Evolutionary conservation across 1,140 invertebrate genomes (phyloP).

Genomic region (Adoxophyes honmai): DNA sequence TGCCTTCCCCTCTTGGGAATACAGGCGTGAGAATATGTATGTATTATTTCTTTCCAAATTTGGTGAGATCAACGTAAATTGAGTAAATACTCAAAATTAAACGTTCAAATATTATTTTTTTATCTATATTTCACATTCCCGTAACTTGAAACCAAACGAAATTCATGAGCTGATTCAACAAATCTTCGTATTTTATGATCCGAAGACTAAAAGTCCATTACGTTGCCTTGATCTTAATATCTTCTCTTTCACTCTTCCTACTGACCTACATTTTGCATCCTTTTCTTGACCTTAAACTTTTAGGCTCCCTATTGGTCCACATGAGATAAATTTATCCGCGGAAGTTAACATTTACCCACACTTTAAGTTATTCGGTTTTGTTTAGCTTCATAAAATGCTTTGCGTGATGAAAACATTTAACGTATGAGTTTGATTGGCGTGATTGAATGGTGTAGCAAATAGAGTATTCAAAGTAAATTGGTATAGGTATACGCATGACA

Average conservation of each 20-base stretch:
- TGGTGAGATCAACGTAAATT: no score
- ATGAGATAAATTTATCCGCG: slow-evolving; percentile 24
- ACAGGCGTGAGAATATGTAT: no score
- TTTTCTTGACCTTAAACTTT: slow-evolving; percentile 65
- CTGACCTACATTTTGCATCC: slow-evolving; percentile 25
- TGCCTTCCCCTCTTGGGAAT: no score
- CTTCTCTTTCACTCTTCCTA: slow-evolving; percentile 27
- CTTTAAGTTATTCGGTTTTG: background rate
- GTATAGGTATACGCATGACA: background rate
- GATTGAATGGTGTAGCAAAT: background rate
- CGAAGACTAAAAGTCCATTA: slow-evolving; percentile 23
- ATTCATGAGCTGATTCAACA: no score
- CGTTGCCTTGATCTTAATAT: slow-evolving; percentile 32
- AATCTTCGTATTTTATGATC: slow-evolving; percentile 19
- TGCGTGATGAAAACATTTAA: background rate
- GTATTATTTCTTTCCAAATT: no score
- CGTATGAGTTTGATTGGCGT: background rate
- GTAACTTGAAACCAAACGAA: no score
- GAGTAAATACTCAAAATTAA: no score
- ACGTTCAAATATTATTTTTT: no score
- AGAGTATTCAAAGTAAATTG: background rate
- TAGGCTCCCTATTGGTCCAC: slow-evolving; percentile 36
- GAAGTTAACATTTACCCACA: background rate
- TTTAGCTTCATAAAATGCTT: background rate
- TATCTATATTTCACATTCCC: no score